These are phyloP conservation scores for Clepsis dumicolana DNA, from an alignment of 2,888 invertebrate species.

Conservation along the genomic window DNA sequence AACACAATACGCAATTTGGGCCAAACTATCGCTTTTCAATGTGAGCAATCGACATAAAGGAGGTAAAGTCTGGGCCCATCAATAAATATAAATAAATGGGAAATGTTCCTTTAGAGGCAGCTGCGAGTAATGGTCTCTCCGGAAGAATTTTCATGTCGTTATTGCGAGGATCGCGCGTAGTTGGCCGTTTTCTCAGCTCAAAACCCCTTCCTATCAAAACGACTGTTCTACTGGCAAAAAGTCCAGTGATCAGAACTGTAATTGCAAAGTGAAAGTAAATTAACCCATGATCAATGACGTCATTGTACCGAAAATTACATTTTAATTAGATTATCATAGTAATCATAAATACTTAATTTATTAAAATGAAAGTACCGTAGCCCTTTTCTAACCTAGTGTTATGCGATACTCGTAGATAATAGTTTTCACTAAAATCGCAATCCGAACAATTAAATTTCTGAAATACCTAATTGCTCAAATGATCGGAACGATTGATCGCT, in stretches of 20 bases:
- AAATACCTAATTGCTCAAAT: background rate
- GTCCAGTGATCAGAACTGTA: no score
- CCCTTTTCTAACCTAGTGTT: background rate
- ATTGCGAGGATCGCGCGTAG: background rate
- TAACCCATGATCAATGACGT: no score
- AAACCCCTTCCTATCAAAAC: background rate
- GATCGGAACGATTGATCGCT: background rate
- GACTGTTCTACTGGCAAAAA: background rate
- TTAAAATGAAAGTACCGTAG: background rate
- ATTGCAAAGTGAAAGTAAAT: no score
- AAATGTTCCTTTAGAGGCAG: constrained; percentile 27
- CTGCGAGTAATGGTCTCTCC: constrained; percentile 35
- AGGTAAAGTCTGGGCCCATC: constrained; percentile 36
- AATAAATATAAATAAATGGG: constrained; percentile 39
- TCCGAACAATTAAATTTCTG: background rate
- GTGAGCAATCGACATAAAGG: constrained; percentile 28
- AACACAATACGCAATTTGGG: constrained; percentile 15
- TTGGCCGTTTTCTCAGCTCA: background rate
- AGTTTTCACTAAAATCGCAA: background rate
- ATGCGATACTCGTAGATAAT: no score
- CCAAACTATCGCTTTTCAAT: constrained; percentile 28
- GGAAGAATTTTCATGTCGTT: constrained; percentile 24
- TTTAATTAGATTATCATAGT: no score
- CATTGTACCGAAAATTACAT: no score
- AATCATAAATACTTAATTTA: no score